Base-by-base conservation (phyloP, 1,140 invertebrate species). In the Lepidurus couesii region DNA sequence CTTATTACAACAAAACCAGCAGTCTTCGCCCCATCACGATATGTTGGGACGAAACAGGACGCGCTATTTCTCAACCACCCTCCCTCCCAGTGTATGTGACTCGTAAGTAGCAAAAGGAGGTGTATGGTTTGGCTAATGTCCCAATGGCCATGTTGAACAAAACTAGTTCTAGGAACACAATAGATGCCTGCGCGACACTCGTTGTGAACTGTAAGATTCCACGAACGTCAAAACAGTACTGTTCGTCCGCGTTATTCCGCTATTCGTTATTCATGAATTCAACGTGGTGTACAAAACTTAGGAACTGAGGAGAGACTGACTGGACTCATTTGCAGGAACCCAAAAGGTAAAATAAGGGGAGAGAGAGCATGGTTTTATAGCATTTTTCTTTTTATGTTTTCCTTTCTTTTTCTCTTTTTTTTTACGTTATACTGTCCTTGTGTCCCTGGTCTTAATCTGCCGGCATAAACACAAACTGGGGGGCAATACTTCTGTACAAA, bases 301-400 rank as follows among this genome's bases (percentile, higher is more conserved):
- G 53, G 53, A 65, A 65, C 53, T 65, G 21, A 65, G 53, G 53
- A 65, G 47, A 65, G 53, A 65, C 53, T 65, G 53, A 65, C 53
- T 65, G 53, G 21, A 65, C 53, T 65, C 53, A 65, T n/a, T n/a
- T 65, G 21, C 9, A 65, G 53, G 53, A 65, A 65, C 53, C 53
- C 53, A 65, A 65, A 65, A 9, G 9, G 9, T 65, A 16, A 9
- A 65, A 65, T 5, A 7, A 1, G 47, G 47, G 1, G 34, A 34
- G 34, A 34, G 34, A 34, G 34, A 4, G 34, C 34, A 34, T 34
- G 34, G 34, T 34, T 34, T 34, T 34, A 34, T 34, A 34, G 34
- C 34, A 3, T 34, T 34, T 34, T 34, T 34, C 26, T 34, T 34
- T 34, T 34, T 34, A 34, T 34, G 1, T 34, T 34, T 34, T 34